phyloP scores from a whole-genome alignment of 2,797 vertebrate genomes.

The Tenualosa thibaudeaui region DNA sequence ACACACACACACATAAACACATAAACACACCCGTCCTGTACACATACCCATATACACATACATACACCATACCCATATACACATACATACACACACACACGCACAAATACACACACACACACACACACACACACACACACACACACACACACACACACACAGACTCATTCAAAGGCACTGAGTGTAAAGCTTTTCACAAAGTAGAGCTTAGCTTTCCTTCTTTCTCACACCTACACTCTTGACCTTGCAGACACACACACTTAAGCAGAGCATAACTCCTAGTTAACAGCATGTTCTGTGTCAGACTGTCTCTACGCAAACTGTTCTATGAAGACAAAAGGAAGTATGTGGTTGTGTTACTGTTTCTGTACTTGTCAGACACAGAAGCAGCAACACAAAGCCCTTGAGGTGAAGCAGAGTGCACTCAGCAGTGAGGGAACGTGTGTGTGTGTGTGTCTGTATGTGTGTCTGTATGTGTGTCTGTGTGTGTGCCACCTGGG shows the following conservation, averaged over 20 bases:
- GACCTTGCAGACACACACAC: not conserved
- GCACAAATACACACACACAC: not conserved
- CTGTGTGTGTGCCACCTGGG: constrained; percentile 3
- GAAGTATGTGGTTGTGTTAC: not conserved
- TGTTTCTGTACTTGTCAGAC: not conserved
- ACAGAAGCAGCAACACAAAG: not conserved
- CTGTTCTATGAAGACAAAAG: not conserved
- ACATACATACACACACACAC: not conserved
- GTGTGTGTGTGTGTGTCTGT: constrained; percentile 11
- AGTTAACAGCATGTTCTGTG: not conserved
- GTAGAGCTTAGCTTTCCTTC: not conserved
- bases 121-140: not conserved
- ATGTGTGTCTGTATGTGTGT: not conserved
- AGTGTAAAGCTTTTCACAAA: not conserved
- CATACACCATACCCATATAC: not conserved
- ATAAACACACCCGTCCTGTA: not conserved
- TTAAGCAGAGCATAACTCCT: not conserved
- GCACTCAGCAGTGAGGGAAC: not conserved
- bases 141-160: not conserved
- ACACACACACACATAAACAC: not conserved
- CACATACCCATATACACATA: not conserved
- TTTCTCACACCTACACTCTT: not conserved
- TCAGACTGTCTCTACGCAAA: not conserved
- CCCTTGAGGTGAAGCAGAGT: not conserved
- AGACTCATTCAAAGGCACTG: not conserved